phyloP scores from a whole-genome alignment of 2,888 invertebrate genomes.

The Glyphotaelius pellucidus region DNA sequence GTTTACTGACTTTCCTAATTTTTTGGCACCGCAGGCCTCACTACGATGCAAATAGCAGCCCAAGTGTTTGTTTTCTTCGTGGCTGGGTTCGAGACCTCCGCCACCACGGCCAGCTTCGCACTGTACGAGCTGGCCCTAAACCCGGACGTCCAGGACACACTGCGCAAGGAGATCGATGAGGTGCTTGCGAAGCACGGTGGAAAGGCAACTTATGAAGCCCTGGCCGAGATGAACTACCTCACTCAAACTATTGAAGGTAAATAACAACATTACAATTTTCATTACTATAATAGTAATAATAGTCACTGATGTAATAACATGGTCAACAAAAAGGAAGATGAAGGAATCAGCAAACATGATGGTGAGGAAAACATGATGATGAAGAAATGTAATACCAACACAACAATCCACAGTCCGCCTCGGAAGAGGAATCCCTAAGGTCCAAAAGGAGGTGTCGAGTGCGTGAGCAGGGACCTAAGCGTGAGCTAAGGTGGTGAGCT shows the following conservation, averaged over 20 bases:
- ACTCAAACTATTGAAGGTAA: slow-evolving; percentile 74
- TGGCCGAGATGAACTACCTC: slow-evolving; percentile 74
- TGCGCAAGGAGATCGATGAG: slow-evolving; percentile 71
- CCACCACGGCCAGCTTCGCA: slow-evolving; percentile 73
- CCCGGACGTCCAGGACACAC: slow-evolving; percentile 72
- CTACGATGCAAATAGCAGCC: slow-evolving; percentile 74
- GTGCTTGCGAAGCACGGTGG: slow-evolving; percentile 70
- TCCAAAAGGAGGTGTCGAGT: too few species aligned
- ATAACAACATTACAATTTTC: not conserved
- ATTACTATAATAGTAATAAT: too few species aligned
- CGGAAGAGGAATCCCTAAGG: too few species aligned
- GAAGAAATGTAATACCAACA: too few species aligned
- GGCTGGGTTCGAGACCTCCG: slow-evolving; percentile 78
- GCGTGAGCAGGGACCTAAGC: too few species aligned
- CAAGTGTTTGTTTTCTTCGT: slow-evolving; percentile 77
- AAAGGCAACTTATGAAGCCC: slow-evolving; percentile 73
- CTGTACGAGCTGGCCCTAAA: slow-evolving; percentile 75
- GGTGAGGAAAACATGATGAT: too few species aligned
- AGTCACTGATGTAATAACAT: too few species aligned
- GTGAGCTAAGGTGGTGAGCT: too few species aligned
- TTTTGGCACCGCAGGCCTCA: slow-evolving; percentile 67
- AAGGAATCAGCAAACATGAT: too few species aligned
- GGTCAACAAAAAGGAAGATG: too few species aligned
- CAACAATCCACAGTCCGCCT: too few species aligned
- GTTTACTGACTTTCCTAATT: not conserved